Evolutionary conservation across 1,140 invertebrate genomes (phyloP).

Genomic region (Caenorhabditis tropicalis): DNA sequence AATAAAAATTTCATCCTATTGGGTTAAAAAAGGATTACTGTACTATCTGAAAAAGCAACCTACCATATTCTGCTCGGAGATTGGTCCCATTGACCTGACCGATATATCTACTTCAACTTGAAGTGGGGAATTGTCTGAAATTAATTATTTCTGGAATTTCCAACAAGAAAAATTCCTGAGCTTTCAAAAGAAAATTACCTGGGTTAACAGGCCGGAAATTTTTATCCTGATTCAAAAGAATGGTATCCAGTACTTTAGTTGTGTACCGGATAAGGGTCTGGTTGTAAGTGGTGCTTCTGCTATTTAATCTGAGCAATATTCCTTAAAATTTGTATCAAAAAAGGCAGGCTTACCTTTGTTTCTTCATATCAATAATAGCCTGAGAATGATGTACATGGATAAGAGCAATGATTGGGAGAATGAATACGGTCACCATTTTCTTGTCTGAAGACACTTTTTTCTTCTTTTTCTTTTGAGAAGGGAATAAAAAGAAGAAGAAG

Average conservation of each 20-base stretch:
- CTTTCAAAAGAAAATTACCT: slow-evolving; percentile 72
- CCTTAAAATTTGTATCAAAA: neutral
- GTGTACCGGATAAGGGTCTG: slow-evolving; percentile 76
- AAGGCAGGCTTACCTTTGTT: neutral
- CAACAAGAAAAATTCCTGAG: neutral
- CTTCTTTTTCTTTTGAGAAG: too few relatives aligned
- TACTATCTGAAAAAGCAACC: too few relatives aligned
- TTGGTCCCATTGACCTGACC: slow-evolving; percentile 75
- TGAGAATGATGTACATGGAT: slow-evolving; percentile 1
- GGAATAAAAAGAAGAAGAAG: too few relatives aligned
- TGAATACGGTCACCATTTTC: slow-evolving; percentile 10
- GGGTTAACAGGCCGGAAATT: slow-evolving; percentile 73
- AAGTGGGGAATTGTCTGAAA: slow-evolving; percentile 47
- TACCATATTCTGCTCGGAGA: slow-evolving; percentile 76
- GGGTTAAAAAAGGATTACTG: too few relatives aligned
- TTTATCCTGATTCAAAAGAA: slow-evolving; percentile 75
- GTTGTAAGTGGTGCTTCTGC: slow-evolving; percentile 59
- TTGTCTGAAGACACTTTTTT: too few relatives aligned
- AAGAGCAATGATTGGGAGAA: neutral
- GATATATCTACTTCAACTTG: slow-evolving; percentile 74
- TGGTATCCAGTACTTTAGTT: slow-evolving; percentile 74
- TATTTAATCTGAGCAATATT: neutral
- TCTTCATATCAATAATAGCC: neutral
- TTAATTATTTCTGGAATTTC: too few relatives aligned
- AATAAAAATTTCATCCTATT: too few relatives aligned